Evolutionary conservation across 2,888 invertebrate species (phyloP).

Genomic region (Herminia tarsipennalis): DNA sequence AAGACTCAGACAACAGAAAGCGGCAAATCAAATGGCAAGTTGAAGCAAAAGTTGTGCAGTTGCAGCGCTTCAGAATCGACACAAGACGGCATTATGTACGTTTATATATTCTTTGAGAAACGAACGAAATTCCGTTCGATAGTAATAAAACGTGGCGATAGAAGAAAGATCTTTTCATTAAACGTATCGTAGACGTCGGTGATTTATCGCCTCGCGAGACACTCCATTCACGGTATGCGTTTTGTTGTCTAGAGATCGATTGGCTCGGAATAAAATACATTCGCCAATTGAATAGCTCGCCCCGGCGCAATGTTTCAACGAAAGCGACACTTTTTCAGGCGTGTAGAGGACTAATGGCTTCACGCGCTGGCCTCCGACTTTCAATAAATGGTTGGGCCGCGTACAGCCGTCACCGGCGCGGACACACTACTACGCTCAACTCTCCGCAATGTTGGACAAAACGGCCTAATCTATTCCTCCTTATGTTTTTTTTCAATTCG

Average conservation of each 20-base stretch:
- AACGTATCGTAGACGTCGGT: conserved; percentile 76
- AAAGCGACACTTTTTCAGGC: conserved; percentile 80
- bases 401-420: conserved; percentile 40
- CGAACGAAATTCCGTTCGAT: conserved; percentile 55
- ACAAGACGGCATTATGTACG: conserved; percentile 41
- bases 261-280: conserved; percentile 81
- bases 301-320: conserved; percentile 77
- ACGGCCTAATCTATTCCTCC: conserved; percentile 66
- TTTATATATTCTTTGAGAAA: conserved; percentile 41
- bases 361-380: conserved; percentile 77
- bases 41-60: conserved; percentile 43
- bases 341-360: conserved; percentile 76
- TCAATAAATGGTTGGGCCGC: conserved; percentile 73
- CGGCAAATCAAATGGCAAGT: conserved; percentile 50
- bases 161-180: conserved; percentile 78
- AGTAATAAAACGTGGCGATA: conserved; percentile 69
- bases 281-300: conserved; percentile 79
- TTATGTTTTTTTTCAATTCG: conserved; percentile 43
- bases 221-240: conserved; percentile 76
- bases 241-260: conserved; percentile 82
- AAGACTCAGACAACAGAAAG: conserved; percentile 43
- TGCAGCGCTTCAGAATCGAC: conserved; percentile 41
- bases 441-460: conserved; percentile 38
- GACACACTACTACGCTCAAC: conserved; percentile 14
- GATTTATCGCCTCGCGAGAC: conserved; percentile 81